Percentiles rank a stretch among this genome's conserved stretches.
Evolutionary conservation across 1,140 invertebrate species (phyloP).

Genomic region (Phortica variegata): DNA sequence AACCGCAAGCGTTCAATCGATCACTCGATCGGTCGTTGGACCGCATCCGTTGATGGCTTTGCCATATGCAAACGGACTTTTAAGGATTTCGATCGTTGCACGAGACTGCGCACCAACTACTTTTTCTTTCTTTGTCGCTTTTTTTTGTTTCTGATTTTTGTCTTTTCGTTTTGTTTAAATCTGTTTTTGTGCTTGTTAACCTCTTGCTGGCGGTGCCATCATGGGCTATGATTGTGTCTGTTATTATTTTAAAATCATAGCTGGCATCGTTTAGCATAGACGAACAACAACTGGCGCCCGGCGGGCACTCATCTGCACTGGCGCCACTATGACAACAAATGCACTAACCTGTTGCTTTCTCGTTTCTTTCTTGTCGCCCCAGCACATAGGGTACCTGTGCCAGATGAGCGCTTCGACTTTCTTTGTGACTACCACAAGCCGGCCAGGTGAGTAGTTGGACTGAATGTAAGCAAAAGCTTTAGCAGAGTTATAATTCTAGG

Average conservation of each 20-base stretch:
- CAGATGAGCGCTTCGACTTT: conserved; percentile 91
- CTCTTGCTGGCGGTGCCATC: too few relatives aligned
- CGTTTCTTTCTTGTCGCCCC: conserved; percentile 52
- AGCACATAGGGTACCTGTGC: conserved; percentile 96
- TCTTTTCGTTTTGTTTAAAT: not conserved
- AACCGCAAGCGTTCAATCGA: too few relatives aligned
- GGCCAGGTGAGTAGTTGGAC: conserved; percentile 69
- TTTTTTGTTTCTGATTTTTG: too few relatives aligned
- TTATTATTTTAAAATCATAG: not conserved
- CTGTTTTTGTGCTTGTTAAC: not conserved
- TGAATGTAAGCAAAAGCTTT: too few relatives aligned
- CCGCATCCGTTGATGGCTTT: too few relatives aligned
- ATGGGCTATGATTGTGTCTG: too few relatives aligned
- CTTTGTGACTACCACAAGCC: conserved; percentile 94
- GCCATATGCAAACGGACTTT: too few relatives aligned
- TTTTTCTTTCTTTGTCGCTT: not conserved
- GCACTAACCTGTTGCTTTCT: conserved; percentile 44
- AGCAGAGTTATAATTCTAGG: too few relatives aligned
- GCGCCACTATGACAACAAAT: conserved; percentile 16
- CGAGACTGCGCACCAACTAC: not conserved
- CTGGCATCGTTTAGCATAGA: not conserved
- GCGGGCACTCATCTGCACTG: conserved; percentile 12
- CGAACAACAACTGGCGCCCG: not conserved
- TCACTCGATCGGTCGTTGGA: too few relatives aligned
- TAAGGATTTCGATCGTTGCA: too few relatives aligned